A percentile compares a stretch with the other conserved stretches of the same genome.
Evolutionary conservation across 2,888 invertebrate genomes (phyloP).

Genomic region (Choristoneura rosaceana): DNA sequence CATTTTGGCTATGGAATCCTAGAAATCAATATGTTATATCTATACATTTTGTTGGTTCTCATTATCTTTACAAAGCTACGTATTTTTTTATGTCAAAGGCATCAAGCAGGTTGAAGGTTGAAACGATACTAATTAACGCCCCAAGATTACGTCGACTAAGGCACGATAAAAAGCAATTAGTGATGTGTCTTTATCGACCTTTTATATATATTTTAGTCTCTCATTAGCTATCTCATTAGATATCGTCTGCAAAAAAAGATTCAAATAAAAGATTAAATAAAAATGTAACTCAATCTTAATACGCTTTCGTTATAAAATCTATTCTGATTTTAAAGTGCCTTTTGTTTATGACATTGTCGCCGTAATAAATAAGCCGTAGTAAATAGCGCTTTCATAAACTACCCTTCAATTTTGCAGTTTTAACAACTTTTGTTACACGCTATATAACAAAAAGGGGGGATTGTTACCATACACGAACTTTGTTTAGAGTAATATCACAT

Average conservation of each 20-base stretch:
- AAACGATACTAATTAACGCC: constrained; percentile 7
- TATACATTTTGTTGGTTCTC: no score
- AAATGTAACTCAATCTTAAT: neutral
- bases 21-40: no score
- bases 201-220: constrained; percentile 2
- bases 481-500: no score
- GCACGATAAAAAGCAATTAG: constrained; percentile 25
- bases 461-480: no score
- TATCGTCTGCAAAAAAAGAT: neutral
- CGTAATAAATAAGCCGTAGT: no score
- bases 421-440: no score
- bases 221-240: constrained; percentile 1
- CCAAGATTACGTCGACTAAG: constrained; percentile 8
- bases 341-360: no score
- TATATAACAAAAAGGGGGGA: no score
- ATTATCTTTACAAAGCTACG: neutral
- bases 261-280: neutral
- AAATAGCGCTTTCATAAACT: no score
- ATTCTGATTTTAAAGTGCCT: neutral
- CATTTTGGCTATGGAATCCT: no score
- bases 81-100: neutral
- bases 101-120: neutral
- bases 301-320: neutral
- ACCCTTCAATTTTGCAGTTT: no score
- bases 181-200: constrained; percentile 7